A percentile compares a stretch with the other conserved stretches of the same genome.
Evolutionary conservation across 2,797 vertebrate species (phyloP).

Genomic region (Sphenopsis melanotis): DNA sequence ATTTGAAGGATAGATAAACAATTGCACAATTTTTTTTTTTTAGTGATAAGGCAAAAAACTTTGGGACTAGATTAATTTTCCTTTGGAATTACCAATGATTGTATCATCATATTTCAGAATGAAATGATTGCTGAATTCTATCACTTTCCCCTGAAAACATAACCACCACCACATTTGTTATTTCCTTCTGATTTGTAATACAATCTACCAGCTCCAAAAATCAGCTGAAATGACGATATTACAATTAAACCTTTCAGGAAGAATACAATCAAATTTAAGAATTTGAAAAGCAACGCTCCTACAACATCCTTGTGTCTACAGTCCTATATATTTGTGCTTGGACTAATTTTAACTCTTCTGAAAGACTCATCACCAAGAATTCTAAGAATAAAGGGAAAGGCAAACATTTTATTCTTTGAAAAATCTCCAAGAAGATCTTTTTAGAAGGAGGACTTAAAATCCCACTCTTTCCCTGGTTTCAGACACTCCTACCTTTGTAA

Average conservation of each 20-base stretch:
- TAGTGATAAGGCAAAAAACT: background rate
- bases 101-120: background rate
- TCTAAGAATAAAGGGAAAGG: background rate
- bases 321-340: background rate
- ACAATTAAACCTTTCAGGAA: background rate
- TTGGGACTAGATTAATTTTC: background rate
- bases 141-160: background rate
- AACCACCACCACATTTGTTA: background rate
- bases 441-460: background rate
- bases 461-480: fast-evolving
- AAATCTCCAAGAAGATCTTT: background rate
- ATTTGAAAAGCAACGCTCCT: background rate
- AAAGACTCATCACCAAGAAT: background rate
- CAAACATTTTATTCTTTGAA: background rate
- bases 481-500: conserved; percentile 67
- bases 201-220: background rate
- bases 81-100: background rate
- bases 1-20: background rate
- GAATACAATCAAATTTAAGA: background rate
- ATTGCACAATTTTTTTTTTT: background rate
- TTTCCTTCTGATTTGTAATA: background rate
- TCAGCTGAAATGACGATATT: background rate
- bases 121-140: background rate
- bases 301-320: background rate
- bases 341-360: background rate